Evolutionary conservation across 2,113 vertebrate genomes (phyloP).

Genomic region (Chaenocephalus aceratus): DNA sequence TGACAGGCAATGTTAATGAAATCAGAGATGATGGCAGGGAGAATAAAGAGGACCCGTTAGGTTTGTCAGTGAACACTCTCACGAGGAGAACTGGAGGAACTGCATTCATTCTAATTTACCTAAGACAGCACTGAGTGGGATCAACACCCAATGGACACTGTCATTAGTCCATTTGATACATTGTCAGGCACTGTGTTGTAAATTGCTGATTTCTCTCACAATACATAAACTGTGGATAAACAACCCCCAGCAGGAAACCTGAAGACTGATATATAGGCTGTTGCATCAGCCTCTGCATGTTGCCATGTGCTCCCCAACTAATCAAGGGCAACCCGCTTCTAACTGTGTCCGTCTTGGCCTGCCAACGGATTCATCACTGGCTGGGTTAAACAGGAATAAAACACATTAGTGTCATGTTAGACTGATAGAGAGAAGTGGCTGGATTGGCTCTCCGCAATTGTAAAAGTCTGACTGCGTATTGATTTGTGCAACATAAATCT

Average conservation of each 20-base stretch:
- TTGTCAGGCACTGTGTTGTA: constrained; percentile 68
- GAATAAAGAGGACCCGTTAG: constrained; percentile 67
- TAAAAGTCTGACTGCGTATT: constrained; percentile 94
- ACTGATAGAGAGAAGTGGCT: constrained; percentile 96
- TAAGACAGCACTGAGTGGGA: constrained; percentile 67
- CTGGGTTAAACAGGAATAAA: constrained; percentile 96
- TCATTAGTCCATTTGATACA: constrained; percentile 79
- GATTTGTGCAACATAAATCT: constrained; percentile 98
- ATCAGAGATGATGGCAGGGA: constrained; percentile 70
- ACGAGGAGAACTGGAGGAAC: constrained; percentile 29
- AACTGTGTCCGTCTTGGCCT: constrained; percentile 90
- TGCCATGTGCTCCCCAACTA: constrained; percentile 93
- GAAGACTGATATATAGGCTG: constrained; percentile 91
- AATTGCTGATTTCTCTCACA: constrained; percentile 77
- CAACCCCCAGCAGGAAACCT: constrained; percentile 87
- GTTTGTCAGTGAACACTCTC: constrained; percentile 55
- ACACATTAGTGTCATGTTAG: constrained; percentile 98
- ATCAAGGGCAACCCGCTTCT: constrained; percentile 95
- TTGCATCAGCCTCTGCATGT: constrained; percentile 92
- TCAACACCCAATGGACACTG: constrained; percentile 53
- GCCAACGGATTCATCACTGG: constrained; percentile 97
- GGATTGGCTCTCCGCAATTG: constrained; percentile 89
- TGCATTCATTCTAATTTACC: constrained; percentile 78
- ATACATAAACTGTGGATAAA: constrained; percentile 88
- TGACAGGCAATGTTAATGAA: constrained; percentile 81